Evolutionary conservation across 2,888 invertebrate genomes (phyloP).

Genomic region (Tipula vernalis): DNA sequence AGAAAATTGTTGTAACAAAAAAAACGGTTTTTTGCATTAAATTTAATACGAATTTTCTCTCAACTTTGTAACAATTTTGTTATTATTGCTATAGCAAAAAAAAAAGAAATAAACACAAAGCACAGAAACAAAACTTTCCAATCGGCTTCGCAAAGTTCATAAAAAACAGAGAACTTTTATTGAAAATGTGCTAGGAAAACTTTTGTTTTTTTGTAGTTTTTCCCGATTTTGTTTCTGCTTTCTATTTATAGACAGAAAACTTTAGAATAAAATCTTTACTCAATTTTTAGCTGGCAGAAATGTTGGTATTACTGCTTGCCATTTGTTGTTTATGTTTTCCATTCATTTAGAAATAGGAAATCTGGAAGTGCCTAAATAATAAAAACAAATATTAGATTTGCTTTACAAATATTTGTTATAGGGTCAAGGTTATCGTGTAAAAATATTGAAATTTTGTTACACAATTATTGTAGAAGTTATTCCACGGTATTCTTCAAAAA

Average conservation of each 20-base stretch:
- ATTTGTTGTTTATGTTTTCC: background rate
- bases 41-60: background rate
- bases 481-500: too few relatives aligned
- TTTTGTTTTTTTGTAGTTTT: background rate
- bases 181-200: background rate
- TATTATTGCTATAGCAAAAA: background rate
- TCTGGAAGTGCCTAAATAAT: too few relatives aligned
- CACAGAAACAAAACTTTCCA: background rate
- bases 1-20: background rate
- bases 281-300: background rate
- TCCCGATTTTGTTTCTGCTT: background rate
- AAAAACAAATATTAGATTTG: too few relatives aligned
- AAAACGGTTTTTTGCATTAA: background rate
- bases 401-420: too few relatives aligned
- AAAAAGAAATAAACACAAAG: background rate
- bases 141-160: background rate
- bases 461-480: too few relatives aligned
- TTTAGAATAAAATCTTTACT: background rate
- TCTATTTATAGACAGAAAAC: background rate
- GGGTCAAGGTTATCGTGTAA: too few relatives aligned
- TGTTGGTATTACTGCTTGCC: background rate
- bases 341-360: too few relatives aligned
- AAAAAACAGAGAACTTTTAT: background rate
- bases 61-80: background rate
- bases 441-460: too few relatives aligned